Conservation (phyloP, 2,888 invertebrate genomes). For the Adela reaumurella region DNA sequence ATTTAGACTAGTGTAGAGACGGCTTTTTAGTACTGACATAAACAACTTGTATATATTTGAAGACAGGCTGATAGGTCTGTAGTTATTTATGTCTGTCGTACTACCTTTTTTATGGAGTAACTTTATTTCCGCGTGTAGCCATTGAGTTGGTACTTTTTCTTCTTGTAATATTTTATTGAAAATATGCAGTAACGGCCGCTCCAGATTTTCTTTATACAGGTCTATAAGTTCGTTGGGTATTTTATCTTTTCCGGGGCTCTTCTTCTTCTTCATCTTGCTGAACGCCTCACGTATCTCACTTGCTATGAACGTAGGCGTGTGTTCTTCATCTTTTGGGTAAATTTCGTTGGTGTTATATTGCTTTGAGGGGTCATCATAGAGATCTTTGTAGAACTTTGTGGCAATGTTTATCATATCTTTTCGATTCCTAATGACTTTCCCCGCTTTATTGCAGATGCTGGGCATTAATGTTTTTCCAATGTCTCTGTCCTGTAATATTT, state of each 20-base stretch:
- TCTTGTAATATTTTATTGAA: background rate
- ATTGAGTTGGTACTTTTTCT: constrained; percentile 3
- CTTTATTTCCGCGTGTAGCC: constrained; percentile 3
- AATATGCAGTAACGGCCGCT: background rate
- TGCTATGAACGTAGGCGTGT: background rate
- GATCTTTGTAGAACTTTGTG: background rate
- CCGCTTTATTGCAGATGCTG: background rate
- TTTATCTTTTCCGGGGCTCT: background rate
- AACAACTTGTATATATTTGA: constrained; percentile 4
- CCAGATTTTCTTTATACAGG: background rate
- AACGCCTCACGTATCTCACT: background rate
- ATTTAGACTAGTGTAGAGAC: background rate
- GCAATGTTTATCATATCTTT: background rate
- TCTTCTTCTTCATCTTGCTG: background rate
- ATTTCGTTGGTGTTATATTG: background rate
- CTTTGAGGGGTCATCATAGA: background rate
- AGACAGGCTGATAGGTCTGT: constrained; percentile 7
- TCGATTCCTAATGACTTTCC: background rate
- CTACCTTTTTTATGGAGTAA: constrained; percentile 8
- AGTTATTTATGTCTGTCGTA: constrained; percentile 6
- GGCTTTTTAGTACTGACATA: constrained; percentile 1
- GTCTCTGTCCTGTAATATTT: background rate
- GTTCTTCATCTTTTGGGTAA: background rate
- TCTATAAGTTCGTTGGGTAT: background rate
- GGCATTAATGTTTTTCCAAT: background rate